Conservation (phyloP, 2,113 vertebrate genomes). For the Clupea harengus region DNA sequence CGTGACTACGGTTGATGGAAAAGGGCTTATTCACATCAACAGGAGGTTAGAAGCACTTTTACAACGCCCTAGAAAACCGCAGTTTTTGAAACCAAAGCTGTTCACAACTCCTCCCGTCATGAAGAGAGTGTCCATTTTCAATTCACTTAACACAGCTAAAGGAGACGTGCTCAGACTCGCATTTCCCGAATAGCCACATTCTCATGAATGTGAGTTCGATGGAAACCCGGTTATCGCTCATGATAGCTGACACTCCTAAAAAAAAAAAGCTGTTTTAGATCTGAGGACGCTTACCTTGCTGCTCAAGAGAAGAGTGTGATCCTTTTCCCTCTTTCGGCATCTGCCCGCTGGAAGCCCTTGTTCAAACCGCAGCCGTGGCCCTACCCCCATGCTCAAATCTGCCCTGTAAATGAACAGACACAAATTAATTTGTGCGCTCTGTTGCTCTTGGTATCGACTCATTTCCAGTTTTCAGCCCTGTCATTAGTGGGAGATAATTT, state of each 20-base stretch:
- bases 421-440: slow-evolving; percentile 52
- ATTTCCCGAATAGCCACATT: not conserved
- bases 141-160: not conserved
- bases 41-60: not conserved
- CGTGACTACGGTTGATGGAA: not conserved
- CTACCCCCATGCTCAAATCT: not conserved
- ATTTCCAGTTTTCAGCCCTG: slow-evolving; percentile 39
- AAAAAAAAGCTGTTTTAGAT: not conserved
- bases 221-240: not conserved
- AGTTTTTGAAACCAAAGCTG: not conserved
- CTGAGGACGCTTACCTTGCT: not conserved
- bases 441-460: slow-evolving; percentile 47
- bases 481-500: slow-evolving; percentile 51
- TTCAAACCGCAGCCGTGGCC: slow-evolving; percentile 30
- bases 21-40: not conserved
- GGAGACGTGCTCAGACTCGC: not conserved
- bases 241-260: too few relatives aligned
- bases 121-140: not conserved
- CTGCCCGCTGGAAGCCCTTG: slow-evolving; percentile 23
- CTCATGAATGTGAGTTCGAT: not conserved
- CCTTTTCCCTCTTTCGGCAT: not conserved
- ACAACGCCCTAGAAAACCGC: too few relatives aligned
- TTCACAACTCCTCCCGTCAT: not conserved
- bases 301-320: not conserved
- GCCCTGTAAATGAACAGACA: slow-evolving; percentile 47